phyloP scores from a whole-genome alignment of 2,888 invertebrate species.

The Dryomyza anilis region DNA sequence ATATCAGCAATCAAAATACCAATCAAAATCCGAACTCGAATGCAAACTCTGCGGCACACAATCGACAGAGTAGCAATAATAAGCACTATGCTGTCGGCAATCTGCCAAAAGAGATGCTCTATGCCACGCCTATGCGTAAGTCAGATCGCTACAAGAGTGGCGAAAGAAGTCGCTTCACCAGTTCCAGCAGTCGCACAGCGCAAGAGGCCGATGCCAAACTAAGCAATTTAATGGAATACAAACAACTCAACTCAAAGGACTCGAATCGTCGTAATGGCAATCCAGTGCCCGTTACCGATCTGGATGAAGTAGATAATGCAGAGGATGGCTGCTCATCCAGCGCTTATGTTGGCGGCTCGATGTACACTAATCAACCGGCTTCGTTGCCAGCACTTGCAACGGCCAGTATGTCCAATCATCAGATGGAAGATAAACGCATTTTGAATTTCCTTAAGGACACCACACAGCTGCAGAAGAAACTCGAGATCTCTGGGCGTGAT shows the following conservation, averaged over 20 bases:
- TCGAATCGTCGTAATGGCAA: constrained; percentile 58
- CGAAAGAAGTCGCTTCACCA: constrained; percentile 50
- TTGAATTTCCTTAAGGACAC: constrained; percentile 61
- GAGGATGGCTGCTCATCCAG: constrained; percentile 49
- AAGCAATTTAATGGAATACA: constrained; percentile 52
- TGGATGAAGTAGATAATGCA: constrained; percentile 51
- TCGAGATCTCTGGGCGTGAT: constrained; percentile 57
- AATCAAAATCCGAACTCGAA: constrained; percentile 36
- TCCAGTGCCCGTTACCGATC: constrained; percentile 49
- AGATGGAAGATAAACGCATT: constrained; percentile 60
- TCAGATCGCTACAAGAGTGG: constrained; percentile 60
- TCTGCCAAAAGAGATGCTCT: constrained; percentile 59
- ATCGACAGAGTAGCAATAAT: constrained; percentile 26
- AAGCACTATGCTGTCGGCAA: constrained; percentile 37
- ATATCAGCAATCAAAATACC: constrained; percentile 50
- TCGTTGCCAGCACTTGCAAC: constrained; percentile 30
- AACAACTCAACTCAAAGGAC: constrained; percentile 50
- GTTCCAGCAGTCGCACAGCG: constrained; percentile 31
- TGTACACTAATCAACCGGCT: constrained; percentile 41
- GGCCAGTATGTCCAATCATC: constrained; percentile 46
- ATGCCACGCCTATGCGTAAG: constrained; percentile 60
- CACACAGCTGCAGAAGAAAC: constrained; percentile 60
- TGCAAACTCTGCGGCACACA: constrained; percentile 35
- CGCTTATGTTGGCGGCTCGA: constrained; percentile 43
- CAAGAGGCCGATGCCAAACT: constrained; percentile 46